Evolutionary conservation across 2,797 vertebrate species (phyloP).

Genomic region (Lithobates sylvaticus): DNA sequence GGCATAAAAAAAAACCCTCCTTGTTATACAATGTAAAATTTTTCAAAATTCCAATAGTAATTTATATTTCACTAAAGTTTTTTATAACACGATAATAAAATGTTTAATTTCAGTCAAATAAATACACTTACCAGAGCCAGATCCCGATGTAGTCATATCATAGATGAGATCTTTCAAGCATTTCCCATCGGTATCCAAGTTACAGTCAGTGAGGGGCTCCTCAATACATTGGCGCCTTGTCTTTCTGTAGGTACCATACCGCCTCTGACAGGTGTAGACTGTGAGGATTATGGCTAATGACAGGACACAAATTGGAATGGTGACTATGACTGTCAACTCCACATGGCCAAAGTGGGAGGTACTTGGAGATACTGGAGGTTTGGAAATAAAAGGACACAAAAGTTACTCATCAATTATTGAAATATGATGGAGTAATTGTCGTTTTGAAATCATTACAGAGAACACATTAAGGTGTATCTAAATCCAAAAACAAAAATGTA

Average conservation of each 20-base stretch:
- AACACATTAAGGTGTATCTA: too few species aligned
- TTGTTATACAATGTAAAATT: too few species aligned
- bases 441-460: too few species aligned
- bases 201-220: constrained; percentile 85
- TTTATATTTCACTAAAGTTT: background rate
- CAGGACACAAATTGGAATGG: constrained; percentile 83
- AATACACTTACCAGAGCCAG: constrained; percentile 87
- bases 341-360: constrained; percentile 74
- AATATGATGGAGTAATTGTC: too few species aligned
- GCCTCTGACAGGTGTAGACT: constrained; percentile 76
- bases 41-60: background rate
- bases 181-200: constrained; percentile 82
- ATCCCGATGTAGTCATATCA: constrained; percentile 95
- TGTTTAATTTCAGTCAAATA: too few species aligned
- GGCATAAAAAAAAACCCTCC: too few species aligned
- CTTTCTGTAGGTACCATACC: constrained; percentile 74
- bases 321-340: constrained; percentile 79
- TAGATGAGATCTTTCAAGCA: constrained; percentile 91
- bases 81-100: too few species aligned
- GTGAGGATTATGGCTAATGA: constrained; percentile 77
- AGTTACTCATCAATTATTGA: background rate
- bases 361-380: constrained; percentile 65
- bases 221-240: constrained; percentile 82
- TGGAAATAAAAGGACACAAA: constrained; percentile 4
- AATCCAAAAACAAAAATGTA: too few species aligned